Conservation (phyloP, 1,140 invertebrate genomes). For the Drosophila neocordata region DNA sequence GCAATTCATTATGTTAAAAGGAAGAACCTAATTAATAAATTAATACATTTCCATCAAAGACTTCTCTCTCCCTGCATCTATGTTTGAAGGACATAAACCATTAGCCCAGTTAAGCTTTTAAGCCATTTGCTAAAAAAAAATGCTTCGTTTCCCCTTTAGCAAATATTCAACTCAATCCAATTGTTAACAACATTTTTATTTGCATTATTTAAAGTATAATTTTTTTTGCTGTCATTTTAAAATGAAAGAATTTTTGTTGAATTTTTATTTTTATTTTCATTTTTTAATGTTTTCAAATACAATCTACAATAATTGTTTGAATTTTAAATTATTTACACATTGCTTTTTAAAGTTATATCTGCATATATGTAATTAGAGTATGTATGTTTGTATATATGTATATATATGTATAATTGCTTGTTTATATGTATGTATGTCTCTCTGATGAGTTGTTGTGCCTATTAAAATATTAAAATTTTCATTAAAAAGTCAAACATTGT, state of each 20-base stretch:
- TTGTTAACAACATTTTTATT: background rate
- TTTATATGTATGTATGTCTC: background rate
- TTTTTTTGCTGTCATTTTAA: background rate
- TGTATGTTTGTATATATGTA: background rate
- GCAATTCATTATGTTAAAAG: too few relatives aligned
- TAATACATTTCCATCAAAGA: too few relatives aligned
- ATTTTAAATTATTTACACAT: slow-evolving; percentile 50
- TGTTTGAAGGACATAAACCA: too few relatives aligned
- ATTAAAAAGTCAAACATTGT: slow-evolving; percentile 74
- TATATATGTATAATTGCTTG: background rate
- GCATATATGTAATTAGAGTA: background rate
- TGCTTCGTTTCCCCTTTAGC: background rate
- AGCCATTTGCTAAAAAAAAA: too few relatives aligned
- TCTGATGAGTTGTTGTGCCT: slow-evolving; percentile 31
- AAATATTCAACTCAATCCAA: background rate
- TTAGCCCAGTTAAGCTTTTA: too few relatives aligned
- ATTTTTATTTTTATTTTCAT: slow-evolving; percentile 1
- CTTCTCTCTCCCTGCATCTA: too few relatives aligned
- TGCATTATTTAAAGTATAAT: background rate
- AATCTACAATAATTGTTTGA: slow-evolving; percentile 43
- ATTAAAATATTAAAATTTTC: slow-evolving; percentile 73
- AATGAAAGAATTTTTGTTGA: slow-evolving; percentile 8
- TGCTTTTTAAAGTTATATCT: slow-evolving; percentile 22
- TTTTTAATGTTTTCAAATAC: slow-evolving; percentile 13
- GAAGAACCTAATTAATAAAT: too few relatives aligned